Percentiles rank a stretch among this genome's conserved stretches.
Evolutionary conservation across 2,888 invertebrate genomes (phyloP).

Genomic region (Spilosoma lubricipeda): DNA sequence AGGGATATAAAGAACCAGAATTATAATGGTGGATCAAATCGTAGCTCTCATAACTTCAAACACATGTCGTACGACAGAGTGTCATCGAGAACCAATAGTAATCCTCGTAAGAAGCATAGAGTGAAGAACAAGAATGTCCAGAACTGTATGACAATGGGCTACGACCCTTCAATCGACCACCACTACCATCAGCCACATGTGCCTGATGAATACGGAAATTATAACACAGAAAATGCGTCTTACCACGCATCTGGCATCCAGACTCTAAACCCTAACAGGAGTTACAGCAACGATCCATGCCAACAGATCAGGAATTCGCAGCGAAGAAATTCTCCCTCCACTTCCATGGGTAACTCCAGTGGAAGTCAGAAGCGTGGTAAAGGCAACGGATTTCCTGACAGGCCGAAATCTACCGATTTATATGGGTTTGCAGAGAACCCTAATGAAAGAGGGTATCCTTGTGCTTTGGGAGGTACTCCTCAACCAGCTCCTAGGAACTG

Average conservation of each 20-base stretch:
- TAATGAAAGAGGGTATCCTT: constrained; percentile 77
- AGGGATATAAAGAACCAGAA: constrained; percentile 85
- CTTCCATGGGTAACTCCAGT: constrained; percentile 79
- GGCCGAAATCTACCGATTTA: constrained; percentile 87
- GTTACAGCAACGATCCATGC: constrained; percentile 76
- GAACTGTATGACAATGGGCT: constrained; percentile 87
- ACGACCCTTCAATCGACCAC: constrained; percentile 82
- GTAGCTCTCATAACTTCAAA: constrained; percentile 84
- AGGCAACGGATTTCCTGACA: constrained; percentile 86
- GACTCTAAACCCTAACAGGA: constrained; percentile 82
- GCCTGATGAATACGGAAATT: constrained; percentile 81
- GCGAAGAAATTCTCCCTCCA: constrained; percentile 79
- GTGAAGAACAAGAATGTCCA: constrained; percentile 83
- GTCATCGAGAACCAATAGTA: constrained; percentile 83
- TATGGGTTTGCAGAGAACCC: constrained; percentile 85
- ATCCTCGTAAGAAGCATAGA: constrained; percentile 82
- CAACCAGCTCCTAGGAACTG: constrained; percentile 83
- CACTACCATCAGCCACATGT: constrained; percentile 85
- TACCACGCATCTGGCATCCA: constrained; percentile 84
- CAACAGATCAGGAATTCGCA: constrained; percentile 78
- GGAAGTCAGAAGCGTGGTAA: constrained; percentile 84
- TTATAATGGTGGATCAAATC: constrained; percentile 82
- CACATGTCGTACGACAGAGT: constrained; percentile 84
- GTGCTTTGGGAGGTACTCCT: constrained; percentile 75
- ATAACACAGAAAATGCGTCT: constrained; percentile 81